Evolutionary conservation across 2,797 vertebrate genomes (phyloP).

Genomic region (Hypotaenidia philippensis): DNA sequence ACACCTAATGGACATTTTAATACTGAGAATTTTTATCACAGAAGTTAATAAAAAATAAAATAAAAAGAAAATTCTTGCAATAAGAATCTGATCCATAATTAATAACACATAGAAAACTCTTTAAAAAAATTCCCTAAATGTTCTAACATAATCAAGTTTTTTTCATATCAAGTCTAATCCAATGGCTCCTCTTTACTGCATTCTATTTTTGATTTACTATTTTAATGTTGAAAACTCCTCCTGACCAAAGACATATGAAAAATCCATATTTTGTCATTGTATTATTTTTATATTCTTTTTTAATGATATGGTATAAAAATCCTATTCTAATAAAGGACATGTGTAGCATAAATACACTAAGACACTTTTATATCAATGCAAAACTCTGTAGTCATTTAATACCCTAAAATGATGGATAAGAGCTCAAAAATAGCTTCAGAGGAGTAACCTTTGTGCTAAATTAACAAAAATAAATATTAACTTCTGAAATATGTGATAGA

Average conservation of each 20-base stretch:
- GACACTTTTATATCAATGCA: slow-evolving; percentile 76
- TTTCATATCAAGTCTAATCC: slow-evolving; percentile 4
- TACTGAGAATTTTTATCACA: background rate
- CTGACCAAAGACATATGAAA: slow-evolving; percentile 61
- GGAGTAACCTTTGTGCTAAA: slow-evolving; percentile 66
- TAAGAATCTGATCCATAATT: background rate
- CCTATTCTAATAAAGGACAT: slow-evolving; percentile 66
- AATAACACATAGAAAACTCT: background rate
- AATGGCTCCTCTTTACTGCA: background rate
- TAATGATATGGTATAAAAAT: slow-evolving; percentile 77
- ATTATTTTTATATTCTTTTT: slow-evolving; percentile 76
- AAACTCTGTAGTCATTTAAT: slow-evolving; percentile 46
- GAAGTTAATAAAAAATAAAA: background rate
- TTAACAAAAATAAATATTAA: slow-evolving; percentile 82
- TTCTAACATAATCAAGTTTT: background rate
- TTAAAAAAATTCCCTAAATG: background rate
- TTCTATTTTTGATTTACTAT: slow-evolving; percentile 36
- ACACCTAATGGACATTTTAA: background rate
- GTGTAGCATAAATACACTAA: slow-evolving; percentile 71
- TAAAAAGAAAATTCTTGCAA: background rate
- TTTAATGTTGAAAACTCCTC: slow-evolving; percentile 44
- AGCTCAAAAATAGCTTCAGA: slow-evolving; percentile 55
- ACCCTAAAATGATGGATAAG: slow-evolving; percentile 51
- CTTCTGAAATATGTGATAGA: slow-evolving; percentile 72
- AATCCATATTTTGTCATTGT: slow-evolving; percentile 75